Evolutionary conservation across 1,140 invertebrate species (phyloP).

Genomic region (Sesamia nonagrioides): DNA sequence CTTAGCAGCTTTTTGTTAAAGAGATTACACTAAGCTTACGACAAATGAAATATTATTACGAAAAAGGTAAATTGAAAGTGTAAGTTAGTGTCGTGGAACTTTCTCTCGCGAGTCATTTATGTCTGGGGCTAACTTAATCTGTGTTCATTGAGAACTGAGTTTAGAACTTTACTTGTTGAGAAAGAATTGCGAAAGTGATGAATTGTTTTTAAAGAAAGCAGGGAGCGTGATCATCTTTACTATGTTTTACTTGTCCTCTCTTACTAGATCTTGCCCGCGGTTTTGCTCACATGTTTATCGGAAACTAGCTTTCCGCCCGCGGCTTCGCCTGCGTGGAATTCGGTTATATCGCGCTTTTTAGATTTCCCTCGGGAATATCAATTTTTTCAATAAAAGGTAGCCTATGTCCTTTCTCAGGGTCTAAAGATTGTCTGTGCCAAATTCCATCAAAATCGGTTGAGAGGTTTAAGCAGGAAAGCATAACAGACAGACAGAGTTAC

Average conservation of each 20-base stretch:
- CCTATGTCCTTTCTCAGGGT: too few relatives aligned
- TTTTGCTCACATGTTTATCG: too few relatives aligned
- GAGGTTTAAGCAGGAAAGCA: too few relatives aligned
- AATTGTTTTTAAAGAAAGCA: not conserved
- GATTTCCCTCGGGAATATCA: too few relatives aligned
- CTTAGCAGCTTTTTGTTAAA: not conserved
- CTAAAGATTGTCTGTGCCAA: too few relatives aligned
- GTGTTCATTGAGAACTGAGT: not conserved
- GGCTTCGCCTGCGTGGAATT: too few relatives aligned
- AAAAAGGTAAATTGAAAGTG: slow-evolving; percentile 28
- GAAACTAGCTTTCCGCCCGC: too few relatives aligned
- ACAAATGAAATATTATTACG: slow-evolving; percentile 21
- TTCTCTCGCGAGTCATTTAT: slow-evolving; percentile 31
- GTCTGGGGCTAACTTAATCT: slow-evolving; percentile 16
- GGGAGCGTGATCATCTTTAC: not conserved
- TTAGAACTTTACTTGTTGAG: not conserved
- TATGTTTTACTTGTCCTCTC: not conserved
- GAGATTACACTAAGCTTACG: slow-evolving; percentile 24
- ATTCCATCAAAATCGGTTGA: too few relatives aligned
- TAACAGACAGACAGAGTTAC: too few relatives aligned
- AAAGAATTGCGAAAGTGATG: not conserved
- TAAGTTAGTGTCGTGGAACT: slow-evolving; percentile 23
- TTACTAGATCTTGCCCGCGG: too few relatives aligned
- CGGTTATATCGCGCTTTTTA: too few relatives aligned
- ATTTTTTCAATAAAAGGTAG: too few relatives aligned